Evolutionary conservation across 2,113 vertebrate species (phyloP), one percentile per base, ranked within the genome.

Genomic region (Bubo blakistoni): DNA sequence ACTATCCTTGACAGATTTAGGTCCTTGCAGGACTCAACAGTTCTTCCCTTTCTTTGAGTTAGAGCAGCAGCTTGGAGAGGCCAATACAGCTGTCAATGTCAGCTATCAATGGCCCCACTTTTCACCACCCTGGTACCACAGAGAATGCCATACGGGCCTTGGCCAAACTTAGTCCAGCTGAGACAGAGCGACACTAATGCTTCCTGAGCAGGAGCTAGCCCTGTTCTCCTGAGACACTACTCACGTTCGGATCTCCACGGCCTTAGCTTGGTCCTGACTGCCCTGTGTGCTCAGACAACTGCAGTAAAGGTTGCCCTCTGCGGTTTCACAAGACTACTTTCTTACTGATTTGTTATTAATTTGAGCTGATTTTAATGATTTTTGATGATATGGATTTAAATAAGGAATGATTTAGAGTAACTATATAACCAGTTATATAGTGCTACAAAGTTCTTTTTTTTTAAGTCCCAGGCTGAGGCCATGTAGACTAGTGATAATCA

Each of bases 61-160:
- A 47, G 29, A 86, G 38, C 20, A 81, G 42, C 10, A 20, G 59
- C 63, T 79, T 40, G 34, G 38, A 83, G 51, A 88, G 51, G 29
- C 44, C 59, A 66, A 7, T 5, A 44, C 4, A 49, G 47, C 38
- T 57, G 13, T 26, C 74, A 76, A 49, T 25, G n/a, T 24, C 59
- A 87, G 29, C 52, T 72, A 11, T 16, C 11, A 13, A 5, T 5
- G 8, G 24, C 24, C 40, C 8, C 7, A 12, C 22, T 18, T n/a
- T 20, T 54, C 52, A 51, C 55, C 49, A 30, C 44, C 29, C 67
- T 11, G 5, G 40, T 34, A 67, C 25, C 17, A 6, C 17, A 13
- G 51, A 44, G 32, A 36, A 38, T 0, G 1, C 14, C 44, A 7
- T 3, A 8, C 0, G 1, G 67, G 29, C 32, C 47, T 74, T 52